Conservation (phyloP, 2,888 invertebrate species). For the Heliconius hortense region DNA sequence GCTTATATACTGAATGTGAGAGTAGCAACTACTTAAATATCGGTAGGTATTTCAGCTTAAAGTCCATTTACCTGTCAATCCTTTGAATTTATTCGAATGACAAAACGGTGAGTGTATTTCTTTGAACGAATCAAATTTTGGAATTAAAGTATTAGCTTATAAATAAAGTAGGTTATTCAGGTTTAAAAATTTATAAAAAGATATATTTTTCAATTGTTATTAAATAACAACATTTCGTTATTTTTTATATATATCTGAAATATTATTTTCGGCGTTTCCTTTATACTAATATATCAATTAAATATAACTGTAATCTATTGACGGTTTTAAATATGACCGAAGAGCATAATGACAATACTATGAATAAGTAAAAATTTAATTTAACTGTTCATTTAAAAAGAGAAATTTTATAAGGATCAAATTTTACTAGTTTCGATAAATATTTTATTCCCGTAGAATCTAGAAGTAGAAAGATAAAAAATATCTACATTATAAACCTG, state of each 20-base stretch:
- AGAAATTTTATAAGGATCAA: too few relatives aligned
- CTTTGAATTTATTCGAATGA: slow-evolving; percentile 4
- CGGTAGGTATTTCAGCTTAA: neutral
- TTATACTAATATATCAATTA: neutral
- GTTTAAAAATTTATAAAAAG: too few relatives aligned
- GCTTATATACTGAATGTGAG: neutral
- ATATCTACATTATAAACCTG: too few relatives aligned
- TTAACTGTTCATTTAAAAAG: too few relatives aligned
- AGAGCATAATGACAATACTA: neutral
- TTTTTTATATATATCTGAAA: neutral
- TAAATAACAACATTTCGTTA: neutral
- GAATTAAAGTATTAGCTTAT: neutral
- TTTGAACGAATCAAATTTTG: neutral
- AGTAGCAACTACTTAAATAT: neutral
- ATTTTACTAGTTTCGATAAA: too few relatives aligned
- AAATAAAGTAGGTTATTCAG: neutral
- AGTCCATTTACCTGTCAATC: slow-evolving; percentile 22
- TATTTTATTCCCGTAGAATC: too few relatives aligned
- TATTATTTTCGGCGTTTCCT: neutral
- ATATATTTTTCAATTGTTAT: too few relatives aligned
- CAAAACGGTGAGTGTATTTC: neutral
- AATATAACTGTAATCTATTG: neutral
- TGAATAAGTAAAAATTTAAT: neutral
- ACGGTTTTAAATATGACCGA: neutral
- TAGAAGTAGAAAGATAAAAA: too few relatives aligned